Conservation (phyloP, 92 coral and sea anemone species). For the Metridium senile region DNA sequence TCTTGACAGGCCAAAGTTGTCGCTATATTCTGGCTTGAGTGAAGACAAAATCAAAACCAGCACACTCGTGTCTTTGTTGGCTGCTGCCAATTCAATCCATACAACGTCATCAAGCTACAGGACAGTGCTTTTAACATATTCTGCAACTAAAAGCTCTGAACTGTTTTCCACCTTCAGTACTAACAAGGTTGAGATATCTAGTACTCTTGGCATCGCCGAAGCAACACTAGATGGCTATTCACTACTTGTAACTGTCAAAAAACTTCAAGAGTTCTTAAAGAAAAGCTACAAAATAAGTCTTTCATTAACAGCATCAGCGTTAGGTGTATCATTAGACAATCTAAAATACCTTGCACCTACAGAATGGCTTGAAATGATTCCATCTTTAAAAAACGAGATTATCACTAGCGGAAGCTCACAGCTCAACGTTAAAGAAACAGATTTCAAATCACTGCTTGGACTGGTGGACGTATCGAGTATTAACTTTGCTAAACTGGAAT, state of each 20-base stretch:
- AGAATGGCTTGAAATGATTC: slow-evolving; percentile 70
- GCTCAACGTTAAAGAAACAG: slow-evolving; percentile 35
- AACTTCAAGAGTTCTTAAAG: slow-evolving; percentile 18
- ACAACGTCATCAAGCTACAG: neutral
- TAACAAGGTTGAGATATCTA: slow-evolving; percentile 42
- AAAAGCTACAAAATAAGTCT: slow-evolving; percentile 18
- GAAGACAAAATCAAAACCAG: slow-evolving; percentile 21
- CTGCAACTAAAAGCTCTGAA: slow-evolving; percentile 12
- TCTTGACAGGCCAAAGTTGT: slow-evolving; percentile 25
- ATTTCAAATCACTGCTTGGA: slow-evolving; percentile 38
- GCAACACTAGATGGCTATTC: neutral
- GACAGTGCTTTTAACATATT: neutral
- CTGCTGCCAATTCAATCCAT: slow-evolving; percentile 25
- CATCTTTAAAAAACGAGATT: slow-evolving; percentile 46
- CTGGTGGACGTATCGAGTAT: slow-evolving; percentile 26
- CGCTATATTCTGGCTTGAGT: slow-evolving; percentile 17
- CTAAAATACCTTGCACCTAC: slow-evolving; percentile 55
- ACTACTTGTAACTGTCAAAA: slow-evolving; percentile 8
- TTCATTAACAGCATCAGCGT: slow-evolving; percentile 1
- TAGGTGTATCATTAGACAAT: neutral
- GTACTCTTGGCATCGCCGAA: slow-evolving; percentile 21
- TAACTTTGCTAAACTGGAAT: slow-evolving; percentile 44
- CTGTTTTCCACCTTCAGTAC: slow-evolving; percentile 41
- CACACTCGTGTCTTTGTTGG: slow-evolving; percentile 37
- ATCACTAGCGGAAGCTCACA: slow-evolving; percentile 51